Evolutionary conservation across 2,113 vertebrate genomes (phyloP).

Genomic region (Paraplagusia blochii): DNA sequence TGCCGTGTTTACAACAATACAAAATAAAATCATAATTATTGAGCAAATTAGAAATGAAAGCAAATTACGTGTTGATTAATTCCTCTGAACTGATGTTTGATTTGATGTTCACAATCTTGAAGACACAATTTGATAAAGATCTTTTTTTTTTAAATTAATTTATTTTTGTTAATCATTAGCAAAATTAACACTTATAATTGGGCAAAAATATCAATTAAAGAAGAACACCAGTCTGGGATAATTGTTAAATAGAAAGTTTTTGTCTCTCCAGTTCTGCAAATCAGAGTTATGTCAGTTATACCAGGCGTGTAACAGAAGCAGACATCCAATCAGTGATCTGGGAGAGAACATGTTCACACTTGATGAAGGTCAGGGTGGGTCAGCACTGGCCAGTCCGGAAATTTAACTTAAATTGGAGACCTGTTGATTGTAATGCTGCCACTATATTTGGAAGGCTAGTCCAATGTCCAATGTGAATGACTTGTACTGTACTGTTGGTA

Average conservation of each 20-base stretch:
- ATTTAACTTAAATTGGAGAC: not conserved
- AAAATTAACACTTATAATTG: too few species aligned
- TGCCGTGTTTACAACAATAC: too few species aligned
- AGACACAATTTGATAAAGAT: too few species aligned
- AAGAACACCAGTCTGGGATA: slow-evolving; percentile 56
- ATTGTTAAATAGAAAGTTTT: slow-evolving; percentile 52
- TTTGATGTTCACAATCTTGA: too few species aligned
- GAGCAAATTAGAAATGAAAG: too few species aligned
- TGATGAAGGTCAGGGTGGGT: not conserved
- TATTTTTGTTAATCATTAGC: too few species aligned
- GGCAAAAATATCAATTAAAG: not conserved
- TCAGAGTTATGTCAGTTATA: slow-evolving; percentile 67
- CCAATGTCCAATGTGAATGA: slow-evolving; percentile 4
- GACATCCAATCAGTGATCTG: slow-evolving; percentile 59
- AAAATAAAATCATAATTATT: too few species aligned
- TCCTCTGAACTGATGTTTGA: too few species aligned
- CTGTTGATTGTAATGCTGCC: slow-evolving; percentile 1
- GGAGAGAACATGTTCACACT: slow-evolving; percentile 63
- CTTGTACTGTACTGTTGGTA: too few species aligned
- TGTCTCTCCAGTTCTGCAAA: slow-evolving; percentile 69
- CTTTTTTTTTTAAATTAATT: too few species aligned
- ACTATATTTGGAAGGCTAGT: slow-evolving; percentile 11
- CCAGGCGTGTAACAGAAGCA: slow-evolving; percentile 20
- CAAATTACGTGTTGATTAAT: too few species aligned
- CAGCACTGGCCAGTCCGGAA: not conserved